These are phyloP conservation scores for Agelaius tricolor DNA, from an alignment of 2,113 vertebrate species.

Conservation along the genomic window DNA sequence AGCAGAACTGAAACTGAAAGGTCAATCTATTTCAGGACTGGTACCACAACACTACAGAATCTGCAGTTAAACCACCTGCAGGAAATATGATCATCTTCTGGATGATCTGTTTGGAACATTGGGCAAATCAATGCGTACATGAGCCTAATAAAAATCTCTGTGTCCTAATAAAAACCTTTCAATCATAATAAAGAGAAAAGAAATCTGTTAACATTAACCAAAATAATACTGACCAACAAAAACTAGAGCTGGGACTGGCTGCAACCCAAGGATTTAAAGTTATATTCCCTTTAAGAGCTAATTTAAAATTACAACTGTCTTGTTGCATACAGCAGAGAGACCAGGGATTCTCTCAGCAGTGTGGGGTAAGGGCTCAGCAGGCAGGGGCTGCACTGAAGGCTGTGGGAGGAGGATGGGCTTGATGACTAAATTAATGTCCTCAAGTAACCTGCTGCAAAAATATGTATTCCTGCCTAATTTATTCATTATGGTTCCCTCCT, in stretches of 20 bases:
- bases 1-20: conserved; percentile 1
- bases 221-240: neutral
- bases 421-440: neutral
- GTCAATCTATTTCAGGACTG: conserved; percentile 23
- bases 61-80: neutral
- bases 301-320: neutral
- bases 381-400: neutral
- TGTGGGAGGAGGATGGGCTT: neutral
- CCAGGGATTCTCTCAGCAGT: neutral
- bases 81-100: neutral
- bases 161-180: conserved; percentile 2
- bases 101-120: neutral
- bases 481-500: neutral
- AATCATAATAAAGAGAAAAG: neutral
- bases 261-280: neutral
- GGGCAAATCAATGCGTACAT: neutral
- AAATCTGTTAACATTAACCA: neutral
- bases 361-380: rapidly evolving
- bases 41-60: neutral
- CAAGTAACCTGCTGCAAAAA: neutral
- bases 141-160: neutral
- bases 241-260: neutral
- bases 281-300: neutral
- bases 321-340: neutral
- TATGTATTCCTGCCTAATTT: neutral